Evolutionary conservation across 2,888 invertebrate genomes (phyloP), one percentile per base, ranked within the genome.

Genomic region (Sipha maydis): DNA sequence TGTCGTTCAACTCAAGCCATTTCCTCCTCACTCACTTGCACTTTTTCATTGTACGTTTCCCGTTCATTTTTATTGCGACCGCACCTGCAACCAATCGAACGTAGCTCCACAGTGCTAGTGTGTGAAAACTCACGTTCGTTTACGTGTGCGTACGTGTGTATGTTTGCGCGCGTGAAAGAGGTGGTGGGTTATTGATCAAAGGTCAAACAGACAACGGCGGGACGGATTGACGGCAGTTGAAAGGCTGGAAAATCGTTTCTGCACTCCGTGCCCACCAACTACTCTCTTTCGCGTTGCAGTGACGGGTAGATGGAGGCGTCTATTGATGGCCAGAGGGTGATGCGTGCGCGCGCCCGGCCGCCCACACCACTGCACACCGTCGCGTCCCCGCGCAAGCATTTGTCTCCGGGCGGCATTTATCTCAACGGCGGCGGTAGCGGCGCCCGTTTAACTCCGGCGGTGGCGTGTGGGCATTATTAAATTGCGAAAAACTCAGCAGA

Each of bases 181-280:
- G n/a, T 14, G 54, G 82, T 69, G 83, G 75, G 76, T 84, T 85
- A 85, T 85, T 78, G 85, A 85, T 85, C 85, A 78, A 85, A 85
- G 78, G 85, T 85, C 85, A 85, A 85, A 77, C 77, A 54, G 69
- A 78, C 85, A 78, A 28, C 41, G 77, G 11, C 25, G 48, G 84
- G 76, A 85, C 41, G 78, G 75, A 84, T 28, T 61, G 85, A 85
- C 77, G 77, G 85, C 48, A 77, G 77, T 77, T 77, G 85, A 85
- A 77, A 77, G 67, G 85, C 77, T 85, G 85, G 77, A 85, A 78
- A 85, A 78, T 69, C 85, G 85, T 85, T 84, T 84, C 28, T 61
- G 41, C 48, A 78, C 34, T 54, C 75, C 48, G 48, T 14, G 48
- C 48, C 48, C 0, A 48, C 11, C 48, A 14, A 1, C 48, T 21